phyloP scores from a whole-genome alignment of 2,888 invertebrate species.

The Sinotaia quadrata region DNA sequence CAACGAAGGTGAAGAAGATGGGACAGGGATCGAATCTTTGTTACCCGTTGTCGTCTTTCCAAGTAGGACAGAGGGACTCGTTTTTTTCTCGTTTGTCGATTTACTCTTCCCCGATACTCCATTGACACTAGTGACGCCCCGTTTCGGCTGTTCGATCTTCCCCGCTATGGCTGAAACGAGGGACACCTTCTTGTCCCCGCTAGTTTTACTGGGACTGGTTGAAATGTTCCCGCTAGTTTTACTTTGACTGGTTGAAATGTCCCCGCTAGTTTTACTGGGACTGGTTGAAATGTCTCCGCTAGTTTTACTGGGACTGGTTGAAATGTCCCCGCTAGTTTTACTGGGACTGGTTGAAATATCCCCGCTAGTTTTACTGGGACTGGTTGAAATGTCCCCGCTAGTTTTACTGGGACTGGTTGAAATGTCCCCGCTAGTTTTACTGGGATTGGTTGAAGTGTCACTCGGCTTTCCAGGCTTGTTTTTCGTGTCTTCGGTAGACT shows the following conservation, averaged over 20 bases:
- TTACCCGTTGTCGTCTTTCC: not conserved
- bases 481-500: not conserved
- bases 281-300: not conserved
- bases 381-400: not conserved
- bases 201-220: not conserved
- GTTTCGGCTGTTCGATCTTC: constrained; percentile 1
- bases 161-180: not conserved
- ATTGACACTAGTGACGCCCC: not conserved
- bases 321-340: not conserved
- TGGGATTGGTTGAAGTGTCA: not conserved
- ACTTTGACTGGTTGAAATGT: not conserved
- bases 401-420: not conserved
- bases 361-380: not conserved
- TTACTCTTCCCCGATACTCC: not conserved
- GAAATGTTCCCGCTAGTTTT: not conserved
- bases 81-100: constrained; percentile 7
- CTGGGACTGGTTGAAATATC: not conserved
- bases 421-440: not conserved
- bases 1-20: constrained; percentile 8
- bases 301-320: not conserved
- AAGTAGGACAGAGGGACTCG: not conserved
- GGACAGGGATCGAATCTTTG: not conserved
- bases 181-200: not conserved
- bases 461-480: not conserved
- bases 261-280: not conserved